Conservation (phyloP, 2,888 invertebrate species). For the Drosophila paranaensis region DNA sequence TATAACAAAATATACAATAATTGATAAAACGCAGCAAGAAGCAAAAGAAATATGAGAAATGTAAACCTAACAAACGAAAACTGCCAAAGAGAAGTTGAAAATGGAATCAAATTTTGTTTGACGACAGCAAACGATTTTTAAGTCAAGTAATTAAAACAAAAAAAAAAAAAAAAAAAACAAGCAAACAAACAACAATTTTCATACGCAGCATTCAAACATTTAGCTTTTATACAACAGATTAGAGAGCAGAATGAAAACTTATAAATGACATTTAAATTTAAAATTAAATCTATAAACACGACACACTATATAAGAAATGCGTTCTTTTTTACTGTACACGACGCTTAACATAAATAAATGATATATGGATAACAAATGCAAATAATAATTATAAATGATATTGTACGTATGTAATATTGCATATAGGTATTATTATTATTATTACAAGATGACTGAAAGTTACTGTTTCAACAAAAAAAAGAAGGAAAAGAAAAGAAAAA, state of each 20-base stretch:
- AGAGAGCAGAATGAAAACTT: slow-evolving; percentile 23
- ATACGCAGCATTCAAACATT: slow-evolving; percentile 69
- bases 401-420: slow-evolving; percentile 70
- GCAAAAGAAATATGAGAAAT: slow-evolving; percentile 22
- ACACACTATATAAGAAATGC: slow-evolving; percentile 80
- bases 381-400: slow-evolving; percentile 41
- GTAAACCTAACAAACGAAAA: slow-evolving; percentile 70
- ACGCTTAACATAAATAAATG: slow-evolving; percentile 61
- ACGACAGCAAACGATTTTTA: slow-evolving; percentile 52
- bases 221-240: slow-evolving; percentile 68
- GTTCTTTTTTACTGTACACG: slow-evolving; percentile 63
- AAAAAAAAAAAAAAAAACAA: slow-evolving; percentile 11
- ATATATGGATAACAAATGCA: slow-evolving; percentile 23
- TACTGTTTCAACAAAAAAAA: slow-evolving; percentile 74
- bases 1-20: slow-evolving; percentile 56
- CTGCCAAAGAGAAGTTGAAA: slow-evolving; percentile 65
- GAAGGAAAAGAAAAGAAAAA: slow-evolving; percentile 45
- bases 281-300: slow-evolving; percentile 61
- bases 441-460: slow-evolving; percentile 79
- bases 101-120: slow-evolving; percentile 59
- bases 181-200: slow-evolving; percentile 45
- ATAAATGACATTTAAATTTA: slow-evolving; percentile 16
- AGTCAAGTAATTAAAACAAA: slow-evolving; percentile 21
- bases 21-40: slow-evolving; percentile 22
- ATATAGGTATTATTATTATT: slow-evolving; percentile 74